Base-by-base conservation (phyloP, 2,113 vertebrate species). In the Psittacula cyanocephala region DNA sequence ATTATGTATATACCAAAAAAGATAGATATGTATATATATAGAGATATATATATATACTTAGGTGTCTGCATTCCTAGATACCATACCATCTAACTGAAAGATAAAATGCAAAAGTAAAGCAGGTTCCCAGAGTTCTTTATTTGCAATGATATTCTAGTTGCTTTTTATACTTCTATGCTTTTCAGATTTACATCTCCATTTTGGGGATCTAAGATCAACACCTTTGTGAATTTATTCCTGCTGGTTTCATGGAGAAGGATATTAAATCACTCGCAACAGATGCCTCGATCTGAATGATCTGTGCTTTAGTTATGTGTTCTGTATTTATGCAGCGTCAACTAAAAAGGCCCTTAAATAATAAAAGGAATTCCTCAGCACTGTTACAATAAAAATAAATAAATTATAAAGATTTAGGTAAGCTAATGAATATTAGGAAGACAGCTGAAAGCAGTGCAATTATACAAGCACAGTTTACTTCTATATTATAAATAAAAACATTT, bases 231-330 rank as follows among this genome's bases (percentile, higher is more conserved):
- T 4, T 57, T 81, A 78, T 37, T 89, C 13, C n/a, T 91, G 19
- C 17, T 70, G 7, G 10, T 65, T 77, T 20, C 4, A 41, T 3
- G 57, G 22, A 80, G 53, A 91, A 72, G 8, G 65, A 44, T 52
- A 55, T 76, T 52, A 77, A 80, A 64, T 28, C 39, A 52, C 4
- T 53, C 71, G 19, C 31, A 82, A 3, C 41, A 29, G 25, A 79
- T 53, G 20, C 7, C 60, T 79, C 43, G 6, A 76, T 72, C 7
- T 60, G 39, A 82, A 69, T 35, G 15, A 52, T 24, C 10, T 63
- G 16, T 5, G 14, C 11, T 69, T 67, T 33, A 63, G 7, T 57
- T 69, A 74, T 0, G 0, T 25, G 13, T 6, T 74, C n/a, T 53
- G 27, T 3, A 39, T 77, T 86, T 81, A 89, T 0, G 1, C 3